Base-by-base conservation (phyloP, 2,888 invertebrate species). In the Timema podura region DNA sequence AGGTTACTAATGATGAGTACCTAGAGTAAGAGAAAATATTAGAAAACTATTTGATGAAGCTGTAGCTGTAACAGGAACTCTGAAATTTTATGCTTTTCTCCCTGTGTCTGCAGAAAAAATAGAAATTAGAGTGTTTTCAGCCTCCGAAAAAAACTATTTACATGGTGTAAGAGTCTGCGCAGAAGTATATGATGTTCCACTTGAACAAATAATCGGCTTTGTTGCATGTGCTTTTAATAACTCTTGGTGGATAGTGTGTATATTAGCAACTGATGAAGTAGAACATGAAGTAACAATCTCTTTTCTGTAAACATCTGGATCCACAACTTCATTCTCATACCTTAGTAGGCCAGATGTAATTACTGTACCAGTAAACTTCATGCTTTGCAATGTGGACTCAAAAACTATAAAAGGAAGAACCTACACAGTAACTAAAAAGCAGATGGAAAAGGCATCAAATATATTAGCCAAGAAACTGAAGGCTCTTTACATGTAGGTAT, bases 1-100 rank as follows among this genome's bases (percentile, higher is more conserved):
- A 61, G 48, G 5, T 57, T 49, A 30, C 49, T 6, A 48, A 71
- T 15, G 59, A 66, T 59, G 71, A 68, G 46, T 69, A 69, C 44
- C 64, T 64, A 15, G 49, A 64, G 48, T 44, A 48, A 68, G 64
- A 51, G 64, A 66, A 46, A 46, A n/a, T 65, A 15, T 65, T 68
- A 68, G 54, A 67, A 64, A 45, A 30, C 47, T 54, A 65, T 48
- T 64, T 65, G 48, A 65, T 64, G 46, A 51, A 59, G 65, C 57
- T n/a, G 45, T 65, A 54, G 47, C 45, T 54, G 51, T 57, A 11
- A 65, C 30, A 48, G 69, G 65, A 65, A 69, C 51, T 65, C 49
- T 30, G 15, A 44, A 69, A 44, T 64, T 44, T 10, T 64, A 48
- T 69, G 44, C 51, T 64, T 69, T 65, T 67, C 45, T 54, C 46